Percentiles rank a stretch among this genome's conserved stretches.
Conservation (phyloP, 1,140 invertebrate species). For the Drosophila kanapiae region DNA sequence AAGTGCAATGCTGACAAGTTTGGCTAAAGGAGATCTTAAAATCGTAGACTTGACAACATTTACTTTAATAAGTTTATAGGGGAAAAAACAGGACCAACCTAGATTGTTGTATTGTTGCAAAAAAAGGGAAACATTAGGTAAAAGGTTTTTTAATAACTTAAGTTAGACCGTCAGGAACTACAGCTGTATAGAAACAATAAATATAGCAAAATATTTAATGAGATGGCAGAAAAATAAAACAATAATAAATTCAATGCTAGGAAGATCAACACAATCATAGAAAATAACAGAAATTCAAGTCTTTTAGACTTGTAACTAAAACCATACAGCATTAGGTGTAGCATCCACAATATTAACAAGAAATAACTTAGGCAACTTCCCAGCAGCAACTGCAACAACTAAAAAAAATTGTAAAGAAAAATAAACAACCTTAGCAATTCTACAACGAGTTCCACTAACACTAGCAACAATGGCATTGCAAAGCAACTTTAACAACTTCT, state of each 20-base stretch:
- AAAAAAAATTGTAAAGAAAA: neutral
- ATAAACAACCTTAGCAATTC: neutral
- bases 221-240: no score
- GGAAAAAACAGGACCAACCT: neutral
- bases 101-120: no score
- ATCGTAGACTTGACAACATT: neutral
- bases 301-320: no score
- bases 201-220: no score
- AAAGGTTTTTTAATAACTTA: neutral
- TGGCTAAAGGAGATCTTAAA: neutral
- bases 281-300: neutral
- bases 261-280: neutral
- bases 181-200: no score
- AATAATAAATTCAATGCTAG: neutral
- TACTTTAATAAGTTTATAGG: neutral
- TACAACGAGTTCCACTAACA: neutral
- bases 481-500: no score
- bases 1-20: neutral
- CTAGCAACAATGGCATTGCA: no score
- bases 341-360: neutral
- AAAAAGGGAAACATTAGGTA: neutral
- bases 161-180: neutral
- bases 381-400: neutral
- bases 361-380: neutral
- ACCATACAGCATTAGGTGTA: no score